These are phyloP conservation scores for Lota lota DNA, from an alignment of 2,113 vertebrate genomes.

Conservation along the genomic window DNA sequence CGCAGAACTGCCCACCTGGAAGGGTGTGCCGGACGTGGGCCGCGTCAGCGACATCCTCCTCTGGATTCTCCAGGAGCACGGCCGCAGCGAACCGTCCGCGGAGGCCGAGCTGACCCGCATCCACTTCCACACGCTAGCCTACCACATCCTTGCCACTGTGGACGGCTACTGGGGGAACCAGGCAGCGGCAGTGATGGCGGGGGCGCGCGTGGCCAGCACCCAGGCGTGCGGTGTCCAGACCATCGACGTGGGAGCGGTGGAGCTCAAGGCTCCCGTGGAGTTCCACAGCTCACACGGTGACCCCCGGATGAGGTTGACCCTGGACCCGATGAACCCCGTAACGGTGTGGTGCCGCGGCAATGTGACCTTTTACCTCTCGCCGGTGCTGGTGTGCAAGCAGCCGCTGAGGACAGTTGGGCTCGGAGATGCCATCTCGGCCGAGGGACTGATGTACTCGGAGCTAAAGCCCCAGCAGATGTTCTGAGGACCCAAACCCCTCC, in stretches of 20 bases:
- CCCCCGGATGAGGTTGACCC: slow-evolving; percentile 60
- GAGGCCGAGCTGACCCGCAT: slow-evolving; percentile 86
- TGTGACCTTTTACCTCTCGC: slow-evolving; percentile 87
- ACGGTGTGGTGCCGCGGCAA: slow-evolving; percentile 81
- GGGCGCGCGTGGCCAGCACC: slow-evolving; percentile 84
- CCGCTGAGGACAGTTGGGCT: slow-evolving; percentile 93
- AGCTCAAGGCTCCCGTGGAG: slow-evolving; percentile 80
- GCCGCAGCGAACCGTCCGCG: slow-evolving; percentile 54
- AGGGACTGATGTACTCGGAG: slow-evolving; percentile 91
- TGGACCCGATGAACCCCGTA: slow-evolving; percentile 81
- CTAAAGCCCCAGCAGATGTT: slow-evolving; percentile 45
- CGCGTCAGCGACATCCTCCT: slow-evolving; percentile 91
- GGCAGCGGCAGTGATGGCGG: slow-evolving; percentile 83
- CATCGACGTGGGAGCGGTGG: slow-evolving; percentile 78
- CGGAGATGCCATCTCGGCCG: slow-evolving; percentile 93
- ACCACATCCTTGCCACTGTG: slow-evolving; percentile 88
- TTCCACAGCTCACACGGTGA: slow-evolving; percentile 81
- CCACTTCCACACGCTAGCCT: slow-evolving; percentile 96
- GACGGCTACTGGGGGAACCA: slow-evolving; percentile 94
- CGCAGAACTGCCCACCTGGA: slow-evolving; percentile 79
- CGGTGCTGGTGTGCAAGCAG: slow-evolving; percentile 88
- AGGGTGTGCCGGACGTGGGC: slow-evolving; percentile 83
- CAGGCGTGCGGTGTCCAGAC: slow-evolving; percentile 84
- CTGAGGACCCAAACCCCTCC: slow-evolving; percentile 11
- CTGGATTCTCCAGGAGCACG: slow-evolving; percentile 88